These are phyloP conservation scores for Oxyura jamaicensis DNA, from an alignment of 2,113 vertebrate genomes.

Conservation along the genomic window DNA sequence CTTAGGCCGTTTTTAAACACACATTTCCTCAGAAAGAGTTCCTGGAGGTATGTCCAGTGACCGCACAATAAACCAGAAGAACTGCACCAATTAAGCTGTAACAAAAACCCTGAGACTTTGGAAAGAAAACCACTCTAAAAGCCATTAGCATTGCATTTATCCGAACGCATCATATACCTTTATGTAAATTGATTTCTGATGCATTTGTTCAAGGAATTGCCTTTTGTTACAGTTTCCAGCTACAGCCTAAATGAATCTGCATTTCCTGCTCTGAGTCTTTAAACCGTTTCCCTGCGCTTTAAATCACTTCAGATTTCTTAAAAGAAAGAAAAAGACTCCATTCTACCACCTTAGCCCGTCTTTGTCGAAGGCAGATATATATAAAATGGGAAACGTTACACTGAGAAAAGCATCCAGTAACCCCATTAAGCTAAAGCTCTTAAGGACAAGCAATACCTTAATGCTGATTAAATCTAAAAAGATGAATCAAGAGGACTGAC, in stretches of 20 bases:
- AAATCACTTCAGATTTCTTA: slow-evolving; percentile 85
- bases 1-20: slow-evolving; percentile 71
- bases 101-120: slow-evolving; percentile 87
- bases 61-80: slow-evolving; percentile 86
- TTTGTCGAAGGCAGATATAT: slow-evolving; percentile 90
- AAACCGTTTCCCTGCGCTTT: slow-evolving; percentile 72
- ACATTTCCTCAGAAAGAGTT: slow-evolving; percentile 80
- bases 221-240: slow-evolving; percentile 87
- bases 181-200: slow-evolving; percentile 91
- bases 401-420: slow-evolving; percentile 93
- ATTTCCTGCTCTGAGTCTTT: slow-evolving; percentile 81
- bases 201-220: slow-evolving; percentile 87
- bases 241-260: slow-evolving; percentile 85
- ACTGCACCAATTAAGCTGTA: slow-evolving; percentile 88
- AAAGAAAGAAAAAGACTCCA: slow-evolving; percentile 74
- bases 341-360: slow-evolving; percentile 82
- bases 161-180: slow-evolving; percentile 88
- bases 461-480: slow-evolving; percentile 98
- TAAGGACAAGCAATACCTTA: slow-evolving; percentile 96
- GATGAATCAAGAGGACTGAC: slow-evolving; percentile 92
- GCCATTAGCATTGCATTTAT: slow-evolving; percentile 88
- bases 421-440: slow-evolving; percentile 96
- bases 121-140: slow-evolving; percentile 89
- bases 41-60: slow-evolving; percentile 81
- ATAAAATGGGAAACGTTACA: slow-evolving; percentile 80